Conservation (phyloP, 2,113 vertebrate genomes). For the Phasianus colchicus region DNA sequence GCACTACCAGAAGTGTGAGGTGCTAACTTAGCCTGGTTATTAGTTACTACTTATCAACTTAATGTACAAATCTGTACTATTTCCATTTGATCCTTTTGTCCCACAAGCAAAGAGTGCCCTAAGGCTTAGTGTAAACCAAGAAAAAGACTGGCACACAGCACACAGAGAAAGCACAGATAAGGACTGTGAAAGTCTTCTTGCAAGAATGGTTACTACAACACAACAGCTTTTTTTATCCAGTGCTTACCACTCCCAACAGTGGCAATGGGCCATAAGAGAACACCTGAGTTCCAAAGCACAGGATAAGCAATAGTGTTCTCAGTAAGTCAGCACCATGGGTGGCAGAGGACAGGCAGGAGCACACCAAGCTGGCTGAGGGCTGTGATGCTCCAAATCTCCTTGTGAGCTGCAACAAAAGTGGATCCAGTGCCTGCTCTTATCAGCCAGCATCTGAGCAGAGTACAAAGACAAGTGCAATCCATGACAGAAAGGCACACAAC, state of each 20-base stretch:
- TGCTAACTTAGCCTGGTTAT: not conserved
- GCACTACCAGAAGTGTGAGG: not conserved
- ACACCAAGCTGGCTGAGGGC: not conserved
- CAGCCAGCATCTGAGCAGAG: not conserved
- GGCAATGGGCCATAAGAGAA: not conserved
- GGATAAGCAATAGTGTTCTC: not conserved
- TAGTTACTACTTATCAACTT: not conserved
- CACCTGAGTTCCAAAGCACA: not conserved
- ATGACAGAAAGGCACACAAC: accelerated
- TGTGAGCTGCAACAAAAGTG: not conserved
- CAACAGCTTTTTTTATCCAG: too few species aligned
- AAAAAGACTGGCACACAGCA: accelerated
- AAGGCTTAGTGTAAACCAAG: not conserved
- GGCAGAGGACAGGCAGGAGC: not conserved
- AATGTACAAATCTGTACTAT: accelerated
- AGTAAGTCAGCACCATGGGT: accelerated
- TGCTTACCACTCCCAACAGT: not conserved
- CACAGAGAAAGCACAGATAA: not conserved
- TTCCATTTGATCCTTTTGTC: not conserved
- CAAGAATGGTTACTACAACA: accelerated
- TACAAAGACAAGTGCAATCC: not conserved
- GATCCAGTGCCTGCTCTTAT: not conserved
- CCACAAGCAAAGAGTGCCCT: not conserved
- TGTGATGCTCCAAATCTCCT: too few species aligned
- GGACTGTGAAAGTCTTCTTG: accelerated